Evolutionary conservation across 2,113 vertebrate genomes (phyloP).

Genomic region (Rhegmatorhina hoffmannsi): DNA sequence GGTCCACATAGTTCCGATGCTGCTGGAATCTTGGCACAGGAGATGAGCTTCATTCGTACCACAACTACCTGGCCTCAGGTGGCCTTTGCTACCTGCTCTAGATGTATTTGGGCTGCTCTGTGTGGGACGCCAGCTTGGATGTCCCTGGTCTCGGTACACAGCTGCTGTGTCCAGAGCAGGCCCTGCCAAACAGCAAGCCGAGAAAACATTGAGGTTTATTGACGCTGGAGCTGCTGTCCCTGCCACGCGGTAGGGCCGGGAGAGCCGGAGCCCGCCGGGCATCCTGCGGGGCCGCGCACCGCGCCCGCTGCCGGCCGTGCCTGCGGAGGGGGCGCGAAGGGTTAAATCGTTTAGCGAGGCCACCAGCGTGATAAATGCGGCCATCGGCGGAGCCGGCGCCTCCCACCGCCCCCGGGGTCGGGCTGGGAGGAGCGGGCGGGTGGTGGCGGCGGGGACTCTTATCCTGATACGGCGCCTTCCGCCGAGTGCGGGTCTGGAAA

Average conservation of each 20-base stretch:
- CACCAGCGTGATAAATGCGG: neutral
- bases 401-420: constrained; percentile 2
- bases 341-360: constrained; percentile 27
- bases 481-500: constrained; percentile 71
- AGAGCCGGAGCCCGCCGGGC: neutral
- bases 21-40: neutral
- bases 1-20: neutral
- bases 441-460: constrained; percentile 72
- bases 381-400: neutral
- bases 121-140: neutral
- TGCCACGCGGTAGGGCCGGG: fast-evolving
- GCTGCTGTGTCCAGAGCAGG: neutral
- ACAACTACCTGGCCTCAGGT: neutral
- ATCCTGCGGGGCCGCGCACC: neutral
- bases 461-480: constrained; percentile 77
- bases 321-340: neutral
- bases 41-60: neutral
- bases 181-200: neutral
- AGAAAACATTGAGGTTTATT: neutral
- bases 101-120: neutral
- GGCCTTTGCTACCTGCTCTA: neutral
- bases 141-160: neutral
- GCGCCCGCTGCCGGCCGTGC: neutral
- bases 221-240: neutral
- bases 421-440: constrained; percentile 5